Base-by-base conservation (phyloP, 2,113 vertebrate species). In the Vimba vimba region DNA sequence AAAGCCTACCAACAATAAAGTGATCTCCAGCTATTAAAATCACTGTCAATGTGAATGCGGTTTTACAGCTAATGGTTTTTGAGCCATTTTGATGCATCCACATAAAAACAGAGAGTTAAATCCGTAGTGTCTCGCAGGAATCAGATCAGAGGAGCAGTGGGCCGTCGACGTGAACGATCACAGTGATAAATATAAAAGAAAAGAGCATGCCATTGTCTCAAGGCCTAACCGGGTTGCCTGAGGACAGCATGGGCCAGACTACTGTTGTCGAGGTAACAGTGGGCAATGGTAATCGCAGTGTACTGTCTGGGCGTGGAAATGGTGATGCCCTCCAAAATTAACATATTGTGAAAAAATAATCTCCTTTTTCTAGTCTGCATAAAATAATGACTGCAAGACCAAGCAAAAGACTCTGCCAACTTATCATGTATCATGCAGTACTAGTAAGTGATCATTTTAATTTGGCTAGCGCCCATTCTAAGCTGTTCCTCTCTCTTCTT, bases 221-320 rank as follows among this genome's bases (percentile, higher is more conserved):
- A 73, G 55, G 79, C 83, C 60, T 74, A n/a, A 60, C 5, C 15
- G 47, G 84, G 83, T 83, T 57, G 43, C 52, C 85, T 78, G 60
- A 89, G 77, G 84, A 87, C 78, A 84, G 77, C 47, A 79, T 36
- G 15, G 76, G 76, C 77, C 82, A 84, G 87, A 47, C 81, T 84
- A 64, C 81, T 76, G 84, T 87, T 86, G 84, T 78, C 86, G 30
- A 79, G 86, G 81, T 86, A 89, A 89, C 86, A 30, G 69, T 77
- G 47, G 78, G 47, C n/a, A 64, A 80, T 68, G 69, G 79, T 68
- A 88, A 86, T 75, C 27, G 39, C 62, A 47, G 84, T 52, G 74
- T 79, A 79, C 36, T 77, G 87, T 78, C 73, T 76, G 79, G 74
- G 64, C n/a, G 62, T 52, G 23, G 30, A 33, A 25, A 86, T 62